Evolutionary conservation across 2,888 invertebrate genomes (phyloP).

Genomic region (Amiota mariae): DNA sequence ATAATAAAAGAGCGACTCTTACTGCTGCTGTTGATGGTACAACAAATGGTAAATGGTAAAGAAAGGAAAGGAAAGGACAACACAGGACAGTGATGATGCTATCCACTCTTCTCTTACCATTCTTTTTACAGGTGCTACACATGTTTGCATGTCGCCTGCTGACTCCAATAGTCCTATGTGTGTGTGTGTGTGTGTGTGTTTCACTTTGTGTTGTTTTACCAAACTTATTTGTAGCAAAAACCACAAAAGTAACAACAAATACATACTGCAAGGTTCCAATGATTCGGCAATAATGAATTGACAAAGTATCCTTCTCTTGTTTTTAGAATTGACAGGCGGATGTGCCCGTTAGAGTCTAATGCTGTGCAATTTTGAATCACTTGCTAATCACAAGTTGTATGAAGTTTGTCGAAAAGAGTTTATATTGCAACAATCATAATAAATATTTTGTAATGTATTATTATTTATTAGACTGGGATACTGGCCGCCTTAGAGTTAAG

Average conservation of each 20-base stretch:
- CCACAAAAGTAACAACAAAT: not conserved
- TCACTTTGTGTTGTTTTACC: not conserved
- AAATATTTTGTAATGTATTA: too few relatives aligned
- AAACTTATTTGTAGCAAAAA: conserved; percentile 15
- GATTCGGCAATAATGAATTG: not conserved
- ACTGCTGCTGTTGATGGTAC: not conserved
- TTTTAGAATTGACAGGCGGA: too few relatives aligned
- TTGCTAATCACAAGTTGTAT: too few relatives aligned
- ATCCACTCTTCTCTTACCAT: not conserved
- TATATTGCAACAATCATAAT: too few relatives aligned
- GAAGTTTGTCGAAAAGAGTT: too few relatives aligned
- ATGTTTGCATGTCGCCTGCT: conserved; percentile 18
- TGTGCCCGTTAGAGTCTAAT: too few relatives aligned
- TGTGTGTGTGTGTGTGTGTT: not conserved
- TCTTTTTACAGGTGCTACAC: conserved; percentile 12
- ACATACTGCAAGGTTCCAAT: not conserved
- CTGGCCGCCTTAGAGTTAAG: too few relatives aligned
- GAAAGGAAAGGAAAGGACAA: not conserved
- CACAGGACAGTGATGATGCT: not conserved
- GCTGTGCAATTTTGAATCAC: too few relatives aligned
- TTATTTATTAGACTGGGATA: too few relatives aligned
- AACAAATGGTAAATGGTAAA: not conserved
- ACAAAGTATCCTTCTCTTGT: too few relatives aligned
- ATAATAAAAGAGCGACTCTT: not conserved
- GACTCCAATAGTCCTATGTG: not conserved